These are phyloP conservation scores for Muscicapa adusta DNA, from an alignment of 2,113 vertebrate species.

Conservation along the genomic window DNA sequence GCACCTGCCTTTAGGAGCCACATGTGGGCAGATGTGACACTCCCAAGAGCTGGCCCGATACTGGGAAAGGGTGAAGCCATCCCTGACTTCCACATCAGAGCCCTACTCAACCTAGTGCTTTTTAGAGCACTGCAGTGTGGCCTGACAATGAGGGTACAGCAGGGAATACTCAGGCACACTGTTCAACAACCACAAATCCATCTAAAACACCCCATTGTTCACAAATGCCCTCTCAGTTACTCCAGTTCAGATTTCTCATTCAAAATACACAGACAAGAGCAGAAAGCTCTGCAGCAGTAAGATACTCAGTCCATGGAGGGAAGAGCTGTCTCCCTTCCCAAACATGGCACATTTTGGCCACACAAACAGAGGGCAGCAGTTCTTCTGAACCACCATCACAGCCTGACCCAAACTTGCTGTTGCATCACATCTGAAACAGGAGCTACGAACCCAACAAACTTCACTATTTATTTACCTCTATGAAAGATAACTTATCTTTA, in stretches of 20 bases:
- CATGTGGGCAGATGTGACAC: neutral
- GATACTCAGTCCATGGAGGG: neutral
- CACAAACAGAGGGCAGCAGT: neutral
- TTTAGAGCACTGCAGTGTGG: neutral
- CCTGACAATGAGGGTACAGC: neutral
- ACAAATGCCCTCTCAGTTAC: neutral
- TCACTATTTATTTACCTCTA: neutral
- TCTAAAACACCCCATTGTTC: neutral
- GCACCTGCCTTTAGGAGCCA: neutral
- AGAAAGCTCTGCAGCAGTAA: neutral
- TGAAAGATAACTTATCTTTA: neutral
- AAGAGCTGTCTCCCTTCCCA: neutral
- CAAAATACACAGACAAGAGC: neutral
- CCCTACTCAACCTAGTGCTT: neutral
- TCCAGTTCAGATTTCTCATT: neutral
- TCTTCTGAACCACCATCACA: neutral
- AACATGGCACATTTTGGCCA: neutral
- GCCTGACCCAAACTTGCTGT: neutral
- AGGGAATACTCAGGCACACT: neutral
- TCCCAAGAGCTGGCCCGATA: rapidly evolving
- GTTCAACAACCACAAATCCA: neutral
- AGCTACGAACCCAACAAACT: neutral
- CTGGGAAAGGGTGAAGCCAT: neutral
- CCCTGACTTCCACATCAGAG: neutral
- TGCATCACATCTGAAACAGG: neutral